A percentile compares a stretch with the other conserved stretches of the same genome.
These are phyloP conservation scores for Sebastes steindachneri DNA, from an alignment of 2,797 vertebrate species.

Conservation along the genomic window DNA sequence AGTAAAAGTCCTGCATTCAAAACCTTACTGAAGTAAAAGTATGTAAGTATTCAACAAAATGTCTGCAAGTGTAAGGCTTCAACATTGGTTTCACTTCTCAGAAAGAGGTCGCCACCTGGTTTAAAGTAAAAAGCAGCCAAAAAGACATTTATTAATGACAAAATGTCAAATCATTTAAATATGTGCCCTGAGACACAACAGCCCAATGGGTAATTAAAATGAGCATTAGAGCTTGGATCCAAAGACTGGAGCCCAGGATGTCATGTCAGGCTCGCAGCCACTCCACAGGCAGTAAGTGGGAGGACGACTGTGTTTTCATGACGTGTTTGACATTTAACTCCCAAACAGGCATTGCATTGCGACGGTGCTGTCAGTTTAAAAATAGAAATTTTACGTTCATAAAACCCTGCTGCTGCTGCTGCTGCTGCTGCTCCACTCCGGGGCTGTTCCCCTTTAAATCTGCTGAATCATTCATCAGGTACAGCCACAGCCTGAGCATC, in stretches of 20 bases:
- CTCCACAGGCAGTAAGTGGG: neutral
- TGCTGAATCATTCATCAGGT: slow-evolving; percentile 69
- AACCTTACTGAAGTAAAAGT: no score
- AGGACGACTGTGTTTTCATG: neutral
- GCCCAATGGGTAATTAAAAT: neutral
- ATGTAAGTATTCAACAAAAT: no score
- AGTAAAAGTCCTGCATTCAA: no score
- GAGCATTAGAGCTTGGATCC: neutral
- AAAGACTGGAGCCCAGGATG: neutral
- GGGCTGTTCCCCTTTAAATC: slow-evolving; percentile 31
- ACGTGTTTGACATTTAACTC: neutral
- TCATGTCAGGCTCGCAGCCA: neutral
- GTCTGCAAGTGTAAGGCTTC: no score
- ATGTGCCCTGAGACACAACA: neutral
- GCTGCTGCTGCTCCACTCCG: slow-evolving; percentile 10
- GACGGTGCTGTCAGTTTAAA: neutral
- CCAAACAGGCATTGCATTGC: neutral
- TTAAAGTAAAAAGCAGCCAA: neutral
- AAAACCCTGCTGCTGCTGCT: slow-evolving; percentile 3
- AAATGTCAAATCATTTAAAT: neutral
- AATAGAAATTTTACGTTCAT: neutral
- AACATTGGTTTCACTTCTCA: no score
- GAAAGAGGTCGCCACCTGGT: no score
- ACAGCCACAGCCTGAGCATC: slow-evolving; percentile 27
- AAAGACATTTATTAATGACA: neutral